A percentile compares a stretch with the other conserved stretches of the same genome.
These are phyloP conservation scores for Tenrec ecaudatus DNA, from an alignment of 2,113 vertebrate species.

Conservation along the genomic window DNA sequence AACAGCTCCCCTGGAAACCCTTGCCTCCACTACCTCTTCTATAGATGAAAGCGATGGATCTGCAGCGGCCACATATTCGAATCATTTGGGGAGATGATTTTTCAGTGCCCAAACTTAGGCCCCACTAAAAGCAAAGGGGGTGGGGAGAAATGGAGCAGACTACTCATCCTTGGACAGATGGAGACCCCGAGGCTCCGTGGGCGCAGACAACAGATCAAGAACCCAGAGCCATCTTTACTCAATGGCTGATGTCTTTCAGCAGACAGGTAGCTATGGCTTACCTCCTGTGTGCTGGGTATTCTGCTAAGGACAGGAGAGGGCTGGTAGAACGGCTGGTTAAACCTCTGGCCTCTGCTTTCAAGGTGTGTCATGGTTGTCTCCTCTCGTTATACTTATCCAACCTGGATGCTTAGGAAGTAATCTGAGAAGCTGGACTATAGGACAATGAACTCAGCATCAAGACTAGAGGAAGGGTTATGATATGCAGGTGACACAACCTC, in stretches of 20 bases:
- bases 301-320: neutral
- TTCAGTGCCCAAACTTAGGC: neutral
- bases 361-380: neutral
- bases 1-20: neutral
- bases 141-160: neutral
- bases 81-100: neutral
- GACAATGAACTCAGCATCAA: too few species aligned
- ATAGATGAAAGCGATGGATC: neutral
- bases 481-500: too few species aligned
- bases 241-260: neutral
- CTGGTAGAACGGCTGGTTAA: neutral
- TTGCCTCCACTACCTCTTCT: neutral
- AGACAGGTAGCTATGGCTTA: neutral
- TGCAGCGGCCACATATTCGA: neutral
- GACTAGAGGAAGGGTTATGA: too few species aligned
- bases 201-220: neutral
- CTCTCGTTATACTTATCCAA: too few species aligned
- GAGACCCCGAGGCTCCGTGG: neutral
- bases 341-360: rapidly evolving
- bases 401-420: too few species aligned
- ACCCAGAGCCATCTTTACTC: neutral
- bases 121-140: neutral
- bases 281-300: neutral
- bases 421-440: too few species aligned
- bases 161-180: neutral